These are phyloP conservation scores for Eulithis prunata DNA, from an alignment of 2,888 invertebrate genomes.

Conservation along the genomic window DNA sequence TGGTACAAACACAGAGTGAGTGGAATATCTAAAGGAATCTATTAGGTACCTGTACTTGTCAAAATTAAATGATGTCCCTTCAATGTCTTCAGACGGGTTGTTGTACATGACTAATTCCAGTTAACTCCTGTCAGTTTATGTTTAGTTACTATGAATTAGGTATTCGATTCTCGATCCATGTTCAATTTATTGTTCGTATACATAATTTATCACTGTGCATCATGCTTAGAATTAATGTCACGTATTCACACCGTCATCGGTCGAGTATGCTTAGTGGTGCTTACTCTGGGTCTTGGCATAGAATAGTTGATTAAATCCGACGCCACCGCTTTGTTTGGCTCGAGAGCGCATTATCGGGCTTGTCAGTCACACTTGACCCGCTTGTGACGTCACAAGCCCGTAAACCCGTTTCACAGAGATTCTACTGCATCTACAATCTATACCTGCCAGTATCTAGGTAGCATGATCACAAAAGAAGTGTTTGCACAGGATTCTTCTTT, in stretches of 20 bases:
- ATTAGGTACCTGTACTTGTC: no score
- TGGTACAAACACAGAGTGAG: no score
- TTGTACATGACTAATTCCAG: constrained; percentile 20
- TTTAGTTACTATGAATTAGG: constrained; percentile 46
- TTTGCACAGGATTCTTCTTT: constrained; percentile 19
- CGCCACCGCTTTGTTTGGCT: constrained; percentile 62
- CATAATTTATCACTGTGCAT: constrained; percentile 61
- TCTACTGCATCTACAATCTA: constrained; percentile 41
- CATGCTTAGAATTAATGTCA: constrained; percentile 60
- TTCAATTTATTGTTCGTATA: constrained; percentile 64
- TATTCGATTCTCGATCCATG: constrained; percentile 55
- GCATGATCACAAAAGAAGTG: constrained; percentile 18
- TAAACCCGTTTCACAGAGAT: constrained; percentile 43
- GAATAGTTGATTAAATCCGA: constrained; percentile 66
- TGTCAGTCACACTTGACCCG: constrained; percentile 66
- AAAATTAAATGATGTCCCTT: no score
- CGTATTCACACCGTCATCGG: constrained; percentile 53
- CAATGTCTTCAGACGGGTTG: no score
- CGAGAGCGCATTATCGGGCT: constrained; percentile 60
- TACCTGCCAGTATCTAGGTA: constrained; percentile 3
- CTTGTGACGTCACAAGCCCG: constrained; percentile 54
- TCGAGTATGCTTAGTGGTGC: constrained; percentile 52
- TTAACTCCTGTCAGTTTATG: constrained; percentile 27
- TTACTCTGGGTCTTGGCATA: constrained; percentile 57
- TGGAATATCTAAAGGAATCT: no score